Evolutionary conservation across 2,113 vertebrate species (phyloP), one percentile per base, ranked within the genome.

Genomic region (Callithrix jacchus): DNA sequence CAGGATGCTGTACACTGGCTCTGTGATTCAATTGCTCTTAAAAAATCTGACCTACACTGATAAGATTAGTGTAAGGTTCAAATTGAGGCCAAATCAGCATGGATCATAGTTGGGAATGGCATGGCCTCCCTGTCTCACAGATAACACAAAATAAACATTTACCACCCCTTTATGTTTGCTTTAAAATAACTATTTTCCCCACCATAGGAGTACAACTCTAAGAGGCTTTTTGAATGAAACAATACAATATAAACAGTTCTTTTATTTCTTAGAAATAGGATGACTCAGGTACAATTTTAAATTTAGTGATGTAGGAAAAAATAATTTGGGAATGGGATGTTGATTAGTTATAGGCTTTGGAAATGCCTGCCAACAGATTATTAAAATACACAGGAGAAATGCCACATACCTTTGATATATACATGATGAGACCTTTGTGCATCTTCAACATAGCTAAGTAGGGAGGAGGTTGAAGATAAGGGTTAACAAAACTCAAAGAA

Each of bases 21-120:
- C 71, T 96, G 64, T 81, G 81, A 90, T 89, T 96, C 82, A 94
- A 74, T 94, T 95, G 45, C 42, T 91, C 52, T 97, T 93, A 87
- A 84, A 84, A 93, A 94, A 87, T 71, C 64, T 90, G 42, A 54
- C 61, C 23, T 37, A 49, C 77, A 89, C 32, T 76, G 83, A 40
- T 86, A 91, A 96, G 77, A 89, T 95, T 71, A 91, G 74, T 83
- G 10, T 42, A 87, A 87, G 61, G 74, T 93, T 97, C 73, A 97
- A 89, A 87, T 1, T 68, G 73, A 96, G 79, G 90, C 40, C 85
- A 93, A 84, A 61, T 32, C 52, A 76, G 37, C 40, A 54, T 92
- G 87, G 80, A 42, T 97, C 30, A 56, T 42, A 32, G 5, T 32
- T 87, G 45, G 8, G 54, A 54, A 93, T 87, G 16, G 27, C 0